Conservation (phyloP, 2,797 vertebrate genomes). For the Sebastes oblongus region DNA sequence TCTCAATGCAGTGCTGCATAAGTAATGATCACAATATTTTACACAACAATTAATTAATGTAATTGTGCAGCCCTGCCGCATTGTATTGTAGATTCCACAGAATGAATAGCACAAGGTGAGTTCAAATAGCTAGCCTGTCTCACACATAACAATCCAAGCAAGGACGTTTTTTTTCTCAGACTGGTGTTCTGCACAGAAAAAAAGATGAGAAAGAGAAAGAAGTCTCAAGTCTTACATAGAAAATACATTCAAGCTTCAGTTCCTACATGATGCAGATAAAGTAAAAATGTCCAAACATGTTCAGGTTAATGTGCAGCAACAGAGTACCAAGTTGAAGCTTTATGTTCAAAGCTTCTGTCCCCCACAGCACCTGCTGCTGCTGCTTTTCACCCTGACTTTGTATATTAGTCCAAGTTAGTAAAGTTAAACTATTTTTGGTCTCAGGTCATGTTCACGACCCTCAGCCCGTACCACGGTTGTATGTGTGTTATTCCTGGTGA, state of each 20-base stretch:
- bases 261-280: neutral
- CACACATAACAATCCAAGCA: too few relatives aligned
- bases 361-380: neutral
- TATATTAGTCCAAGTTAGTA: neutral
- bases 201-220: too few relatives aligned
- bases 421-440: neutral
- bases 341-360: neutral
- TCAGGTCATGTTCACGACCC: conserved; percentile 83
- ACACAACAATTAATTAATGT: too few relatives aligned
- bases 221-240: too few relatives aligned
- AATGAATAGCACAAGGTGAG: too few relatives aligned
- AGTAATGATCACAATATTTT: neutral
- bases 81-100: too few relatives aligned
- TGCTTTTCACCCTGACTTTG: neutral
- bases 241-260: neutral
- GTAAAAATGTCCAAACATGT: neutral
- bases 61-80: too few relatives aligned
- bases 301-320: neutral
- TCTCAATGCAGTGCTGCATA: neutral
- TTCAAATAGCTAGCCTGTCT: too few relatives aligned
- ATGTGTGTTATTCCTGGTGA: conserved; percentile 86
- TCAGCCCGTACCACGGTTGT: conserved; percentile 85
- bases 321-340: neutral
- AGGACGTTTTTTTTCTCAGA: too few relatives aligned
- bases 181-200: neutral